These are phyloP conservation scores for Sebastes iracundus DNA, from an alignment of 2,797 vertebrate species.

Conservation along the genomic window DNA sequence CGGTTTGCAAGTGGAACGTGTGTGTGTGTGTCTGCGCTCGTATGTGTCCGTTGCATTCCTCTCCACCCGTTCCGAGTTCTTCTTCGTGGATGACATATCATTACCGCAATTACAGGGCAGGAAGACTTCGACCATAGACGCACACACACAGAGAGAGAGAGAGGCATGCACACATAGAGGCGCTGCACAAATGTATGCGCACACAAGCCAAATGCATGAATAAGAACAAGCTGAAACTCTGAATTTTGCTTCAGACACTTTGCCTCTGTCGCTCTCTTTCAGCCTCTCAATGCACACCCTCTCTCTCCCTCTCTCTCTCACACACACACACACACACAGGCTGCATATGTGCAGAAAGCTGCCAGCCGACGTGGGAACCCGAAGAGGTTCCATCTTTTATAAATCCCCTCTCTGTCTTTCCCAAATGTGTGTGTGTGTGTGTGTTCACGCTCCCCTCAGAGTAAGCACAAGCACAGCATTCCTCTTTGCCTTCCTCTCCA, in stretches of 20 bases:
- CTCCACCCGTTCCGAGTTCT: slow-evolving; percentile 67
- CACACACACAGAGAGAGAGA: background rate
- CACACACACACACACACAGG: background rate
- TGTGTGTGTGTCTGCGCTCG: slow-evolving; percentile 11
- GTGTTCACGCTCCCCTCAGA: slow-evolving; percentile 30
- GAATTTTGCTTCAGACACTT: slow-evolving; percentile 36
- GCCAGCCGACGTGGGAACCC: slow-evolving; percentile 67
- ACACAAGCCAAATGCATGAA: slow-evolving; percentile 33
- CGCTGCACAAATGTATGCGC: background rate
- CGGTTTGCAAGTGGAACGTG: slow-evolving; percentile 35
- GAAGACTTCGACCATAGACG: slow-evolving; percentile 48
- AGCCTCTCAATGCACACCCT: background rate
- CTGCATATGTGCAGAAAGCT: slow-evolving; percentile 68
- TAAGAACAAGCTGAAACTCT: slow-evolving; percentile 7
- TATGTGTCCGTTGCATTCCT: slow-evolving; percentile 69
- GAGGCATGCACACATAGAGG: slow-evolving; percentile 17
- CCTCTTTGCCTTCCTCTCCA: slow-evolving; percentile 61
- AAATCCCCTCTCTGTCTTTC: slow-evolving; percentile 72
- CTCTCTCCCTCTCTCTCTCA: background rate
- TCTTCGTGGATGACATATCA: slow-evolving; percentile 77
- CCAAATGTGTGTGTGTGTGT: slow-evolving; percentile 44
- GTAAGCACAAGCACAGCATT: slow-evolving; percentile 70
- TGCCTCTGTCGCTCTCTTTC: slow-evolving; percentile 8
- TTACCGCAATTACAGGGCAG: slow-evolving; percentile 80
- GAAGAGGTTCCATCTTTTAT: slow-evolving; percentile 71